A percentile compares a stretch with the other conserved stretches of the same genome.
Evolutionary conservation across 2,888 invertebrate genomes (phyloP).

Genomic region (Zootermopsis nevadensis): DNA sequence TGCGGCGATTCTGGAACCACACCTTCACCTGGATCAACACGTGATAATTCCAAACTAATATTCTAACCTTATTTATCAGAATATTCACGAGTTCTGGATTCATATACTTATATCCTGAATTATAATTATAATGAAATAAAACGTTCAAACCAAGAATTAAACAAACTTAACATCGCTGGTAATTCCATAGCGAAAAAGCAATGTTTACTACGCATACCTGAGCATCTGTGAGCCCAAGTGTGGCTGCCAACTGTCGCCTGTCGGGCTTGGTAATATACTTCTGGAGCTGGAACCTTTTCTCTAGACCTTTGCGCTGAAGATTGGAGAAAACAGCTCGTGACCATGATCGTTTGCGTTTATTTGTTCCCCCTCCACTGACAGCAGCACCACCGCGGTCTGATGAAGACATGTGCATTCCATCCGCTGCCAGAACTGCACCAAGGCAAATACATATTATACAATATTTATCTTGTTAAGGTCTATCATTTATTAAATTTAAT

Average conservation of each 20-base stretch:
- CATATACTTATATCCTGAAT: too few relatives aligned
- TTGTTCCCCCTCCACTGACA: background rate
- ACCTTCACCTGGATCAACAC: slow-evolving; percentile 79
- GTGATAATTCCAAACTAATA: background rate
- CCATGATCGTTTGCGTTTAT: slow-evolving; percentile 90
- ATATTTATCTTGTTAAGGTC: too few relatives aligned
- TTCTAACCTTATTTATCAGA: background rate
- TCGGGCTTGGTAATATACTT: slow-evolving; percentile 98
- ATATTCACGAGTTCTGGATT: too few relatives aligned
- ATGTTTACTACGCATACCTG: slow-evolving; percentile 71
- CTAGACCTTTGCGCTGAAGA: slow-evolving; percentile 92
- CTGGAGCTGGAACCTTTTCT: slow-evolving; percentile 91
- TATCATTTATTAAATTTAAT: too few relatives aligned
- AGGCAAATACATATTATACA: background rate
- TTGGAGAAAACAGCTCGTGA: slow-evolving; percentile 95
- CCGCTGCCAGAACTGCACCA: slow-evolving; percentile 32
- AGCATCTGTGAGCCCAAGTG: slow-evolving; percentile 92
- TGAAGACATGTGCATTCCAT: slow-evolving; percentile 22
- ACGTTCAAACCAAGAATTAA: too few relatives aligned
- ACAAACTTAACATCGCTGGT: too few relatives aligned
- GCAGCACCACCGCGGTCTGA: slow-evolving; percentile 20
- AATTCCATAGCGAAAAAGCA: too few relatives aligned
- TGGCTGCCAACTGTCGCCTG: slow-evolving; percentile 89
- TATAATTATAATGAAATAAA: too few relatives aligned
- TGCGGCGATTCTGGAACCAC: slow-evolving; percentile 92